Conservation (phyloP, 2,797 vertebrate genomes). For the Propithecus perrieri region DNA sequence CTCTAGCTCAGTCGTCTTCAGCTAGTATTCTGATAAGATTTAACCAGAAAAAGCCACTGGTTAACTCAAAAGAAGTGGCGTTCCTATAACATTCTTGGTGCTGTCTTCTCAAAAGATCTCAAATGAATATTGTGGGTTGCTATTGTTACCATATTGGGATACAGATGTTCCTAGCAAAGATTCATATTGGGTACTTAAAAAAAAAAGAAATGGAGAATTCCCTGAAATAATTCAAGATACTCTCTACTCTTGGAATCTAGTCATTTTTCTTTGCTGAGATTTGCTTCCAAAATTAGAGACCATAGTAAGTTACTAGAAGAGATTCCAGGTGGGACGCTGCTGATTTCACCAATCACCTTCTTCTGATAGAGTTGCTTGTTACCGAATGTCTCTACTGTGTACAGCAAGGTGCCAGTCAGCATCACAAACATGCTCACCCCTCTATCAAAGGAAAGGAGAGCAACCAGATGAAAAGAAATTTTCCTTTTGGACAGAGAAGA, state of each 20-base stretch:
- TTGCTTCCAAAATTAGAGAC: neutral
- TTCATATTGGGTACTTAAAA: neutral
- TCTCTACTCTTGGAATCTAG: neutral
- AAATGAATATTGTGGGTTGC: neutral
- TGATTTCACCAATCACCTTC: slow-evolving; percentile 91
- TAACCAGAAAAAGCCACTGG: neutral
- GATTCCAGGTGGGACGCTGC: slow-evolving; percentile 87
- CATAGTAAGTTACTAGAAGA: slow-evolving; percentile 86
- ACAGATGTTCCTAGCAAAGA: neutral
- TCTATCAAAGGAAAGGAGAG: slow-evolving; percentile 81
- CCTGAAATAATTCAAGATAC: neutral
- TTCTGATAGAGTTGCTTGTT: slow-evolving; percentile 92
- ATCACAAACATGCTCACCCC: slow-evolving; percentile 92
- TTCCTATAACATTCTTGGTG: neutral
- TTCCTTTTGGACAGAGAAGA: neutral
- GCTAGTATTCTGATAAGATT: neutral
- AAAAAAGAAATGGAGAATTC: neutral
- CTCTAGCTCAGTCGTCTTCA: neutral
- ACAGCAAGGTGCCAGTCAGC: slow-evolving; percentile 90
- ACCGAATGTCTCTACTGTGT: slow-evolving; percentile 91
- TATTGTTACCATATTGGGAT: neutral
- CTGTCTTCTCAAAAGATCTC: neutral
- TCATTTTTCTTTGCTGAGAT: neutral
- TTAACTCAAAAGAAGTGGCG: neutral
- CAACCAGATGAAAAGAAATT: neutral